Evolutionary conservation across 2,888 invertebrate species (phyloP), one percentile per base, ranked within the genome.

Genomic region (Pyrochroa serraticornis): DNA sequence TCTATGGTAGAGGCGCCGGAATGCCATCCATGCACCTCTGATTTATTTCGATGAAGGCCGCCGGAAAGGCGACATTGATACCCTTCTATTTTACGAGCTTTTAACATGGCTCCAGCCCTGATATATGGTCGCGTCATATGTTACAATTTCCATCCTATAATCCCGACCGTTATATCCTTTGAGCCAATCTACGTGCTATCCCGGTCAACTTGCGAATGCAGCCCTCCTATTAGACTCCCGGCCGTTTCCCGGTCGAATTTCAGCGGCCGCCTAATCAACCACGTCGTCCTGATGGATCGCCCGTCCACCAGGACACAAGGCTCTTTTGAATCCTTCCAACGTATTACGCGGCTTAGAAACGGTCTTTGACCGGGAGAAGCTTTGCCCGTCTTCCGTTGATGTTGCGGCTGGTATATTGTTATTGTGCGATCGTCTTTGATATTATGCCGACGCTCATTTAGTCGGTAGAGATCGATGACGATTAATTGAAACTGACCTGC

Each of bases 241-340:
- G 43, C 33, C 31, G 44, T 44, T 43, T 44, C 44, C 44, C 35
- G 50, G 52, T 59, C 62, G 59, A 50, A 52, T 54, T 60, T 58
- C 57, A 43, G 42, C 58, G 57, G 52, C 56, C 63, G 58, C 62
- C 66, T 70, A 70, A 70, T 70, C 69, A 70, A 66, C 68, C 67
- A 68, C 64, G 68, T 69, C 68, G 50, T 56, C 43, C 65, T 67
- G 67, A 70, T 68, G 68, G 68, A 69, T 68, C 61, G 67, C 55
- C 57, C 57, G 65, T 67, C 65, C 60, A 62, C 50, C 50, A 53
- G 52, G 60, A 47, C 58, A 46, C 46, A 48, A 41, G 47, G 50
- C 56, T 54, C 60, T 58, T 60, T 62, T 58, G 62, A 61, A 60
- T 59, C 58, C 51, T 39, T 51, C 42, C 33, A 41, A 30, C 45